Evolutionary conservation across 2,888 invertebrate species (phyloP), one percentile per base, ranked within the genome.

Genomic region (Druceiella hillmani): DNA sequence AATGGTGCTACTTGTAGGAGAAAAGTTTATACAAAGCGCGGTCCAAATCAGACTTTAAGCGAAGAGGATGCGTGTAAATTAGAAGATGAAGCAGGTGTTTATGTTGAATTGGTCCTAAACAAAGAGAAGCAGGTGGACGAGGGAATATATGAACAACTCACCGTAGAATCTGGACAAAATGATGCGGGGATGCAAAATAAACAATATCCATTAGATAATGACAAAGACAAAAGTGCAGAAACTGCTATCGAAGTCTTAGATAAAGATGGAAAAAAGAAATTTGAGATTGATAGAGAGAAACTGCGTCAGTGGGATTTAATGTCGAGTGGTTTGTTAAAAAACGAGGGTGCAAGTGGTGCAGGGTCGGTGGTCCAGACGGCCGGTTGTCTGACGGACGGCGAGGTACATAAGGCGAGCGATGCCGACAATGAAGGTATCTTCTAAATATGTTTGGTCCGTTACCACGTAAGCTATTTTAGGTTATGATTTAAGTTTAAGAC

Each of bases 281-380:
- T 75, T 52, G 80, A 80, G 61, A 79, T 88, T 53, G 89, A 89
- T 67, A 79, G 89, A 52, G 89, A 89, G 66, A 88, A 85, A 51
- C 75, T 89, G 51, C 76, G 89, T 35, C 89, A 89, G 57, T 89
- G 89, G 89, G 89, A 89, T 66, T 76, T 88, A 53, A 78, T 89
- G 81, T 89, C 89, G 42, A 88, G 88, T 71, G 88, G 80, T 47
- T 70, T 83, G 51, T 78, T 81, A 76, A 79, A 66, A 50, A 55
- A 67, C 52, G 59, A 58, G 48, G 61, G 58, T 43, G 52, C 50
- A 52, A 62, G 62, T 51, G 59, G 63, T 55, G 66, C 64, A 63
- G 62, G 64, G 60, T 62, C 45, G 50, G 50, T 49, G 49, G 62
- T 59, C 50, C 56, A 55, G 52, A 57, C 35, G 25, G 41, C 20